Base-by-base conservation (phyloP, 2,888 invertebrate genomes). In the Sinohyriopsis cumingii region DNA sequence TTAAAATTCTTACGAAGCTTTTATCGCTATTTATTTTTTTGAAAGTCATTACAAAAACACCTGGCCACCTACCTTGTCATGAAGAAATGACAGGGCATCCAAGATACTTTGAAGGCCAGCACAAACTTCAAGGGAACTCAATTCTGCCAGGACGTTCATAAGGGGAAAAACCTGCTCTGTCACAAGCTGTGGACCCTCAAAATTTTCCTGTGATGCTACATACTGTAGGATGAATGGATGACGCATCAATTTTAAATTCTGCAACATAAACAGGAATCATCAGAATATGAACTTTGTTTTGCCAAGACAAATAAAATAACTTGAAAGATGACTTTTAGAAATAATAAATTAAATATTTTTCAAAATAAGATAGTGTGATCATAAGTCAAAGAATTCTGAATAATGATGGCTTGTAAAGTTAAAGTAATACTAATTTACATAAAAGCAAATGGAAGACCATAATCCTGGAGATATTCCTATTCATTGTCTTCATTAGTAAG, bases 181-280 rank as follows among this genome's bases (percentile, higher is more conserved):
- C 3, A 95, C 95, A 73, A 97, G 91, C 53, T 71, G 61, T 82
- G 93, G 93, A 75, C 94, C 94, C 18, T 94, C 94, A 60, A 94
- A 93, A 82, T 94, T 94, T 72, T 94, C 93, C 94, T 95, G 95
- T 3, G 95, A 94, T 33, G 94, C 94, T 76, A 96, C 92, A 87
- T 95, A 96, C 85, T 94, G 94, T 19, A 96, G 90, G 81, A 97
- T 95, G 83, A 93, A 94, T 0, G 97, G 97, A 91, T 97, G 96
- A 0, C 96, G 93, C 89, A 95, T 94, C 69, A 95, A 93, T 92
- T 95, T 94, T 72, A 96, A 92, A 91, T 95, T 95, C 96, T 96
- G 90, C 68, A 93, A 92, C 71, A 62, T 74, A 60, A 45, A 59
- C 33, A 56, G 19, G 55, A 22, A 20, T 12, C 24, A 45, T 45